Percentiles rank a stretch among this genome's conserved stretches.
Evolutionary conservation across 2,888 invertebrate genomes (phyloP).

Genomic region (Anticlea derivata): DNA sequence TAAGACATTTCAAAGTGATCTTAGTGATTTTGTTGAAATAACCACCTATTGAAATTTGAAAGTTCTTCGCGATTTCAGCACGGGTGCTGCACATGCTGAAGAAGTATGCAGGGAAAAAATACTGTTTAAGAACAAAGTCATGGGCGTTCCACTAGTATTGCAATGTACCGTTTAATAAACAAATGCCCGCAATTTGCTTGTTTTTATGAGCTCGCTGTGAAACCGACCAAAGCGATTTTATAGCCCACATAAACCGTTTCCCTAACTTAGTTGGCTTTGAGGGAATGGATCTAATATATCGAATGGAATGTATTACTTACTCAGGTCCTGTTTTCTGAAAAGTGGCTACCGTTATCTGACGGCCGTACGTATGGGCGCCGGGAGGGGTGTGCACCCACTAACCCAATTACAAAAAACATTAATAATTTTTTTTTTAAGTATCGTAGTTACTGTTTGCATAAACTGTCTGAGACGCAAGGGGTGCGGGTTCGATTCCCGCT

Average conservation of each 20-base stretch:
- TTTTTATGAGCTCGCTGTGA: conserved; percentile 1
- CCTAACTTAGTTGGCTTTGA: conserved; percentile 4
- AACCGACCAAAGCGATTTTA: conserved; percentile 11
- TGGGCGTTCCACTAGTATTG: neutral
- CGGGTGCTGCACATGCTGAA: too few species aligned
- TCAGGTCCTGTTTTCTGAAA: neutral
- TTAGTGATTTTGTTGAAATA: too few species aligned
- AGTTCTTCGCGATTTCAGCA: too few species aligned
- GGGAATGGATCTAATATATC: conserved; percentile 10
- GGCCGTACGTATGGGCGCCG: neutral
- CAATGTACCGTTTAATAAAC: conserved; percentile 9
- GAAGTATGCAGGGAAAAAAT: too few species aligned
- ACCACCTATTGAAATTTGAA: too few species aligned
- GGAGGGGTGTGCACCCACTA: too few species aligned
- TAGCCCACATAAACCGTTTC: conserved; percentile 10
- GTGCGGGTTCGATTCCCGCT: too few species aligned
- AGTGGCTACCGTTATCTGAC: neutral
- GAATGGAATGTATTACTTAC: conserved; percentile 8
- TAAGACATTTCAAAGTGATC: too few species aligned
- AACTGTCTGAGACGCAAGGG: too few species aligned
- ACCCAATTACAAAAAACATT: too few species aligned
- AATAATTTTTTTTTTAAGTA: too few species aligned
- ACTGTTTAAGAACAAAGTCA: neutral
- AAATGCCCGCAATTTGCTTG: neutral
- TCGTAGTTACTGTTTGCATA: too few species aligned